Conservation (phyloP, 2,113 vertebrate genomes). For the Mixornis gularis region DNA sequence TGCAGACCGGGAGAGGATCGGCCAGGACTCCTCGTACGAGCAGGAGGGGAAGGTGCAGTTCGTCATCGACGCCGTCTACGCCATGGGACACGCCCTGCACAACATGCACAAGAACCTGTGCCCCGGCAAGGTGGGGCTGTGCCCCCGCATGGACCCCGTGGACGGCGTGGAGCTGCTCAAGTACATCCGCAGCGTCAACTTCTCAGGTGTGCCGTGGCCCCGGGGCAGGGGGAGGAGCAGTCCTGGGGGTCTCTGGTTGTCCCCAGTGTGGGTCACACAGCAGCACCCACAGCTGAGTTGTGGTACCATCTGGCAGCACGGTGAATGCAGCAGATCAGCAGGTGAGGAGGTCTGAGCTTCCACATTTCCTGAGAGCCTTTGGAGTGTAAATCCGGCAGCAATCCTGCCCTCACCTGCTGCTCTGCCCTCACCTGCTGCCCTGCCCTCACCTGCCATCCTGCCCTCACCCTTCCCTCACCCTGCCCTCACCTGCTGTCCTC, state of each 20-base stretch:
- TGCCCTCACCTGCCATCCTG: neutral
- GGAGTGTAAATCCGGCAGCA: accelerated
- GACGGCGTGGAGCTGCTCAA: conserved; percentile 89
- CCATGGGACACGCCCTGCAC: conserved; percentile 92
- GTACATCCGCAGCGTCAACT: conserved; percentile 92
- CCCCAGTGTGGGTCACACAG: accelerated
- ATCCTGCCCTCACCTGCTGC: neutral
- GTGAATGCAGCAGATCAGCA: neutral
- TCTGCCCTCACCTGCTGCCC: neutral
- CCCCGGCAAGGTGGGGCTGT: conserved; percentile 87
- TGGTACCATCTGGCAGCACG: accelerated
- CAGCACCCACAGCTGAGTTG: accelerated
- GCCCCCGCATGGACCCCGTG: conserved; percentile 86
- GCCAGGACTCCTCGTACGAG: conserved; percentile 88
- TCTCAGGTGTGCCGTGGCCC: conserved; percentile 78
- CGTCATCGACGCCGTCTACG: conserved; percentile 89
- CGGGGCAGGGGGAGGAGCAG: accelerated
- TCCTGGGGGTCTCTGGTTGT: neutral
- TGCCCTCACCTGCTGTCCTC: neutral
- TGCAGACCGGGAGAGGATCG: conserved; percentile 90
- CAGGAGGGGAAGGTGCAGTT: conserved; percentile 97
- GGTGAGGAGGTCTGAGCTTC: neutral
- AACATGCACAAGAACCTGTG: conserved; percentile 92
- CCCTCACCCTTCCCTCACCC: neutral
- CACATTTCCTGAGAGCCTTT: neutral